phyloP scores from a whole-genome alignment of 2,797 vertebrate genomes.

The Psittacula derbiana region DNA sequence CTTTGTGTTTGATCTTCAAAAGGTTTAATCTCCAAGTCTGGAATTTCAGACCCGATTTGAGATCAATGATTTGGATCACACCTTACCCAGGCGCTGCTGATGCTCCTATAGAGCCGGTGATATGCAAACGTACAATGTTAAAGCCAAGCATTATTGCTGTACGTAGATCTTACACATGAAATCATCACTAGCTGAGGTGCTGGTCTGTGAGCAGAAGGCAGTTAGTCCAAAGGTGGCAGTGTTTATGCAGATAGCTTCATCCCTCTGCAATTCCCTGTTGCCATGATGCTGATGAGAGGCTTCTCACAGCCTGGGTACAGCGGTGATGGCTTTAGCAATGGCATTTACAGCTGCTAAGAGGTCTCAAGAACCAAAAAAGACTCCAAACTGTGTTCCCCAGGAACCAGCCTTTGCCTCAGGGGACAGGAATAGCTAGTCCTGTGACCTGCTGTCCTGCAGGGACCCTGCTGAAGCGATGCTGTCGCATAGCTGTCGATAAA shows the following conservation, averaged over 20 bases:
- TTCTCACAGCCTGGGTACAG: background rate
- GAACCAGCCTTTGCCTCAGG: background rate
- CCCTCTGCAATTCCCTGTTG: background rate
- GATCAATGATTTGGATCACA: background rate
- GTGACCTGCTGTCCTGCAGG: constrained; percentile 56
- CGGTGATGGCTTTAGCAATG: accelerated
- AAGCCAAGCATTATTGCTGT: background rate
- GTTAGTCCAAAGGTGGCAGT: background rate
- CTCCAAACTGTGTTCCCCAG: background rate
- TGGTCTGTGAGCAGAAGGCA: background rate
- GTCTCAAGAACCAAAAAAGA: background rate
- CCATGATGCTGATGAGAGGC: background rate
- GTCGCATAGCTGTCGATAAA: background rate
- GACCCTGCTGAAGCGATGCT: background rate
- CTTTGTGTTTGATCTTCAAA: background rate
- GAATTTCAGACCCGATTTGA: background rate
- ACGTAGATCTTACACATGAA: accelerated
- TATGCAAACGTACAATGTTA: accelerated
- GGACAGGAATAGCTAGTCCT: background rate
- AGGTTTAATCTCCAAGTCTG: background rate
- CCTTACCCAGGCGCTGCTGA: background rate
- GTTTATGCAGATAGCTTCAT: background rate
- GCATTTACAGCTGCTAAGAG: background rate
- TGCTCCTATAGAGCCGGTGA: background rate
- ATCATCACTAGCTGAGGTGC: background rate